Evolutionary conservation across 2,797 vertebrate genomes (phyloP).

Genomic region (Zenarchopterus dispar): DNA sequence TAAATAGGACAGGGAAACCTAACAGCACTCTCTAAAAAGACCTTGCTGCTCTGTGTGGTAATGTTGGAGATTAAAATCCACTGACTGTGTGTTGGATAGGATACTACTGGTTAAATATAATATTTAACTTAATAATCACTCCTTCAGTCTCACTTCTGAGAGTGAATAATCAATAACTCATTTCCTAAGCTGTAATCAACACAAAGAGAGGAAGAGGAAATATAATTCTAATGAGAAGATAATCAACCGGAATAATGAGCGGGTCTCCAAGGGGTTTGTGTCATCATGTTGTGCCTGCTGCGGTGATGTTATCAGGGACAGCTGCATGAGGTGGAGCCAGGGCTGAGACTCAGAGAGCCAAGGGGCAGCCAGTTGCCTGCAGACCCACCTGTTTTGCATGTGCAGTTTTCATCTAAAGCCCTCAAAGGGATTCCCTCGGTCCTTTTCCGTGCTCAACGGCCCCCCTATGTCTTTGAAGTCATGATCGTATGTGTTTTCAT

Average conservation of each 20-base stretch:
- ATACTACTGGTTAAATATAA: too few relatives aligned
- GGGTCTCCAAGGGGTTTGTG: slow-evolving; percentile 71
- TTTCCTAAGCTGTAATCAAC: slow-evolving; percentile 47
- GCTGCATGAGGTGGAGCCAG: slow-evolving; percentile 74
- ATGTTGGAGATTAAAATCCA: too few relatives aligned
- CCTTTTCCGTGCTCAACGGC: slow-evolving; percentile 61
- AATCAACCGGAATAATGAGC: slow-evolving; percentile 63
- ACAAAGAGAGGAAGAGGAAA: slow-evolving; percentile 44
- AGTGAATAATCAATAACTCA: slow-evolving; percentile 25
- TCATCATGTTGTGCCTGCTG: slow-evolving; percentile 68
- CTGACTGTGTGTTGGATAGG: too few relatives aligned
- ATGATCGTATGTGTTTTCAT: slow-evolving; percentile 69
- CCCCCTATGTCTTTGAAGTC: slow-evolving; percentile 63
- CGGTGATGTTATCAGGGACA: slow-evolving; percentile 80
- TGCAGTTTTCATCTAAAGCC: slow-evolving; percentile 73
- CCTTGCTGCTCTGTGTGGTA: too few relatives aligned
- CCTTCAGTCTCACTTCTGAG: not conserved
- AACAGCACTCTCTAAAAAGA: too few relatives aligned
- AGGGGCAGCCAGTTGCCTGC: slow-evolving; percentile 71
- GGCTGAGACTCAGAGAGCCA: slow-evolving; percentile 58
- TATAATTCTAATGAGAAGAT: slow-evolving; percentile 54
- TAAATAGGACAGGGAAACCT: too few relatives aligned
- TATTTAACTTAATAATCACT: not conserved
- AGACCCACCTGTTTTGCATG: slow-evolving; percentile 74
- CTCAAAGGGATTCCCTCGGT: slow-evolving; percentile 79